Conservation (phyloP, 2,113 vertebrate species). For the Scalopus aquaticus region DNA sequence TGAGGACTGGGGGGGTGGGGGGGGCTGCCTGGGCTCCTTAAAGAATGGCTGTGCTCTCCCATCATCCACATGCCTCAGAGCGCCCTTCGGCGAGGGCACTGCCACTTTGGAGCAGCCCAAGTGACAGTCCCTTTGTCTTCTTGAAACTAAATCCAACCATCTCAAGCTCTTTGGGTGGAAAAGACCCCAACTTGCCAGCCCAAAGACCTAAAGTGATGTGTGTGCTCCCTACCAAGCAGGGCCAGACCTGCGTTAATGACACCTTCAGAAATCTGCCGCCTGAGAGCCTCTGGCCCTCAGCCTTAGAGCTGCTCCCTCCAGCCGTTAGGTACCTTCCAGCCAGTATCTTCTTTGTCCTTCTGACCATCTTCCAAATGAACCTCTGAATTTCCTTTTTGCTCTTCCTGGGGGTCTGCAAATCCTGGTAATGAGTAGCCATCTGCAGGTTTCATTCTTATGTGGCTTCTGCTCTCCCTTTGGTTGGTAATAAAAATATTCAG, state of each 20-base stretch:
- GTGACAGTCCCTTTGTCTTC: not conserved
- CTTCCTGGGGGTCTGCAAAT: slow-evolving; percentile 47
- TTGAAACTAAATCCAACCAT: not conserved
- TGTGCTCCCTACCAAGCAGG: not conserved
- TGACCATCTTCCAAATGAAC: not conserved
- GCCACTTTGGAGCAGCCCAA: not conserved
- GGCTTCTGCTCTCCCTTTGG: slow-evolving; percentile 17
- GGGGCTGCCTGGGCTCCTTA: not conserved
- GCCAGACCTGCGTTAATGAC: not conserved
- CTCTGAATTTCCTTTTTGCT: slow-evolving; percentile 28
- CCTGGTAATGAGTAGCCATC: slow-evolving; percentile 55
- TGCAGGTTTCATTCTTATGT: slow-evolving; percentile 60
- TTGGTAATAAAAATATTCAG: slow-evolving; percentile 72
- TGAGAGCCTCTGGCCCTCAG: accelerated
- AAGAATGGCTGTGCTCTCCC: not conserved
- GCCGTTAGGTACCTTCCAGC: not conserved
- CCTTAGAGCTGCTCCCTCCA: accelerated
- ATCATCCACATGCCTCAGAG: not conserved
- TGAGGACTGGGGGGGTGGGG: too few species aligned
- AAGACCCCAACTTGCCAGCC: not conserved
- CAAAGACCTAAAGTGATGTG: not conserved
- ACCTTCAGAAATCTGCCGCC: not conserved
- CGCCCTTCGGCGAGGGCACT: not conserved
- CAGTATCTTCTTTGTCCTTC: slow-evolving; percentile 23
- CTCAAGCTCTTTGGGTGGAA: not conserved